Conservation (phyloP, 2,113 vertebrate genomes). For the Macheiramphus alcinus region DNA sequence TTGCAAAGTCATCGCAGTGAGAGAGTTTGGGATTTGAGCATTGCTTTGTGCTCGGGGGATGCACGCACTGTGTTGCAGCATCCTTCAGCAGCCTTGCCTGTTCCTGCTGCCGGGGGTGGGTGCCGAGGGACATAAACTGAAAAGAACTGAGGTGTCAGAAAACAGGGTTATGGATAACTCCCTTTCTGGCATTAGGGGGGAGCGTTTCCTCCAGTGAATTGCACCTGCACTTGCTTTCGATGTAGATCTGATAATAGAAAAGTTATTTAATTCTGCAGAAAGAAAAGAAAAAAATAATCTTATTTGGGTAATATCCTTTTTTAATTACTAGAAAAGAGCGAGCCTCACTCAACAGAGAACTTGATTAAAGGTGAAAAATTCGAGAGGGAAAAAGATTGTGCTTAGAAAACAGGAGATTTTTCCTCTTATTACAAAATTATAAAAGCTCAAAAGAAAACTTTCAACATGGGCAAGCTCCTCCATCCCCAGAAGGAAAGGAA, state of each 20-base stretch:
- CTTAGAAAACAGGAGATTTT: background rate
- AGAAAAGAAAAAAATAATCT: background rate
- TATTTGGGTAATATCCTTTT: background rate
- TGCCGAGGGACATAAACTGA: background rate
- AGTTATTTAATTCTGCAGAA: background rate
- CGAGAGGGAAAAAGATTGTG: background rate
- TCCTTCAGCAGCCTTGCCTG: background rate
- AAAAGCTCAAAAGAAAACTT: background rate
- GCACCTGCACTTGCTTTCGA: background rate
- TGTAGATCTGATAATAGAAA: background rate
- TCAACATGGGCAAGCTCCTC: background rate
- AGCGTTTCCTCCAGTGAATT: background rate
- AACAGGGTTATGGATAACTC: background rate
- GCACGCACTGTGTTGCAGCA: fast-evolving
- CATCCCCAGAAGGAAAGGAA: background rate
- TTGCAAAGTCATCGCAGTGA: background rate
- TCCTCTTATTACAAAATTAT: background rate
- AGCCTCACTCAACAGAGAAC: background rate
- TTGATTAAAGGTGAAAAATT: background rate
- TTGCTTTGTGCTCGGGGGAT: background rate
- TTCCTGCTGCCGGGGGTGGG: background rate
- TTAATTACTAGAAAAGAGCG: background rate
- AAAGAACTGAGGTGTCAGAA: background rate
- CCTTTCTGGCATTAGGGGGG: background rate
- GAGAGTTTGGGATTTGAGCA: background rate